These are phyloP conservation scores for Agapornis roseicollis DNA, from an alignment of 2,113 vertebrate species.

Conservation along the genomic window DNA sequence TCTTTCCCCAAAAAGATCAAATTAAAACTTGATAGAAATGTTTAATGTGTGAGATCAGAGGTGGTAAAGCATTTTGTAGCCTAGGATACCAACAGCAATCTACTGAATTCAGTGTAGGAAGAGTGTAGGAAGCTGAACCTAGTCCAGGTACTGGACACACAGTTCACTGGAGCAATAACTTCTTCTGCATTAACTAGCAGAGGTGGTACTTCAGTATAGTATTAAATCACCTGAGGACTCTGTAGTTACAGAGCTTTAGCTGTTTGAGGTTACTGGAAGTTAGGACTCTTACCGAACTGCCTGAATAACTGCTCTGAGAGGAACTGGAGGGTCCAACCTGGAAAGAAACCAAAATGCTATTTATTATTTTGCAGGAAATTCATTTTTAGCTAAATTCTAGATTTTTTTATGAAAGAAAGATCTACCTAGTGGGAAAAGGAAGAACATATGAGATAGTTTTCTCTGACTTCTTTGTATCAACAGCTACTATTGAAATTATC, in stretches of 20 bases:
- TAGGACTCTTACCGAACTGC: not conserved
- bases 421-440: not conserved
- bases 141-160: not conserved
- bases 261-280: not conserved
- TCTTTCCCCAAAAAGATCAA: not conserved
- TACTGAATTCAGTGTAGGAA: not conserved
- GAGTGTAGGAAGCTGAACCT: not conserved
- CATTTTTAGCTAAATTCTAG: not conserved
- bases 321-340: constrained; percentile 20
- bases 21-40: not conserved
- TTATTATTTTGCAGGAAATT: not conserved
- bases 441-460: not conserved
- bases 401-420: not conserved
- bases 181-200: not conserved
- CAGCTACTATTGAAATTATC: not conserved
- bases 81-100: not conserved
- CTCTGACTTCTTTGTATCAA: not conserved
- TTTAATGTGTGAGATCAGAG: not conserved
- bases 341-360: not conserved
- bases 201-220: not conserved
- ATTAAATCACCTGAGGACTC: not conserved
- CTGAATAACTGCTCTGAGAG: constrained; percentile 17
- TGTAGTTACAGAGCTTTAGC: not conserved
- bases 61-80: not conserved
- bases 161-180: not conserved